Evolutionary conservation across 2,888 invertebrate genomes (phyloP).

Genomic region (Hypena proboscidalis): DNA sequence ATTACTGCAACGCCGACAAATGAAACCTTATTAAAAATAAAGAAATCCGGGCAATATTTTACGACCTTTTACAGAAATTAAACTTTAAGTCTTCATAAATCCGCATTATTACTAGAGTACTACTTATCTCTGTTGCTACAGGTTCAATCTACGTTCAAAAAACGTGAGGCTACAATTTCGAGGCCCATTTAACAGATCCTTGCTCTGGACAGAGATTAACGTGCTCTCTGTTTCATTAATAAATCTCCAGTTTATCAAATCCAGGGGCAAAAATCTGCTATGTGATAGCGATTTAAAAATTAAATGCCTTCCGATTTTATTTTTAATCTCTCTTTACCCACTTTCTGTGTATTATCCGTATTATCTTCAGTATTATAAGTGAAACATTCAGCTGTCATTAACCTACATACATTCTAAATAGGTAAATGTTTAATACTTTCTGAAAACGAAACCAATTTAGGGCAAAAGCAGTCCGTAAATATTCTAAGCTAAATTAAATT

Average conservation of each 20-base stretch:
- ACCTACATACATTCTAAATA: too few species aligned
- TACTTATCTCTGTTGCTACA: constrained; percentile 45
- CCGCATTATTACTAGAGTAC: constrained; percentile 25
- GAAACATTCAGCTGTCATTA: too few species aligned
- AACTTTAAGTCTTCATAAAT: constrained; percentile 32
- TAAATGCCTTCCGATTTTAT: too few species aligned
- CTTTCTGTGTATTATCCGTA: too few species aligned
- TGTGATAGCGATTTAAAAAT: constrained; percentile 25
- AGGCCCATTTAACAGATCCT: constrained; percentile 65
- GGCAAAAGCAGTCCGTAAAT: too few species aligned
- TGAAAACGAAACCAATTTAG: too few species aligned
- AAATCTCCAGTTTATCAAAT: constrained; percentile 57
- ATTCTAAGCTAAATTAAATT: constrained; percentile 16
- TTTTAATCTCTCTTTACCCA: too few species aligned
- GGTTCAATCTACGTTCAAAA: constrained; percentile 46
- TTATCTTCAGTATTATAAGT: too few species aligned
- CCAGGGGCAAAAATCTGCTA: constrained; percentile 36
- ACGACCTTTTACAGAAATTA: constrained; percentile 30
- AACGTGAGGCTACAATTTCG: constrained; percentile 54
- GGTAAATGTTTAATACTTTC: too few species aligned
- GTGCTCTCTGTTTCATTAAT: constrained; percentile 65
- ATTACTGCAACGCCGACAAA: constrained; percentile 10
- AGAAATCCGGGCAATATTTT: constrained; percentile 1
- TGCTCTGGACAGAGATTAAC: constrained; percentile 73
- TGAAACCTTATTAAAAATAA: constrained; percentile 5